These are phyloP conservation scores for Minunthozetes semirufus DNA, from an alignment of 2,888 invertebrate genomes.

Conservation along the genomic window DNA sequence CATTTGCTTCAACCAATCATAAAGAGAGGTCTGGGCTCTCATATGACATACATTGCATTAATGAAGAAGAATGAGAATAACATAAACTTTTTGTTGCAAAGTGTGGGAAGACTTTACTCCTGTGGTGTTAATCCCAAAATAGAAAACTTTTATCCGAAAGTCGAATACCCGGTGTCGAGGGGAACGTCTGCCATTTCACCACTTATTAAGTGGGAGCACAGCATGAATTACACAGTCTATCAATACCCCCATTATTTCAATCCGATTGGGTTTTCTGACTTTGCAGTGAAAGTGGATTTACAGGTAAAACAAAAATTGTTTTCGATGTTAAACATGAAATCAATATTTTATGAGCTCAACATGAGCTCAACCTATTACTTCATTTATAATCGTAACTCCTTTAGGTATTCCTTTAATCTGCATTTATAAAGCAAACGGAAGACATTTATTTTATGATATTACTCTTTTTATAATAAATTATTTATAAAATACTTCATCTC, in stretches of 20 bases:
- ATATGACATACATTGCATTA: conserved; percentile 8
- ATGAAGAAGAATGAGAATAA: conserved; percentile 33
- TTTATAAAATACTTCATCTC: no score
- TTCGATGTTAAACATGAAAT: no score
- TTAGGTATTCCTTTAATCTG: no score
- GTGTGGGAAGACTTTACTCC: conserved; percentile 32
- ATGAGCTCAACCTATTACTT: no score
- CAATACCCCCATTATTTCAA: conserved; percentile 30
- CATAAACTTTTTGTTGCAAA: conserved; percentile 21
- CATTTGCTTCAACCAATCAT: neutral
- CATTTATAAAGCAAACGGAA: no score
- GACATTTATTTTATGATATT: no score
- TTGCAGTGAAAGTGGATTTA: neutral
- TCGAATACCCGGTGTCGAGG: conserved; percentile 73
- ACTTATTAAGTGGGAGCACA: conserved; percentile 41
- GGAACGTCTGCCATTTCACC: conserved; percentile 57
- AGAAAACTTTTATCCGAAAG: conserved; percentile 41
- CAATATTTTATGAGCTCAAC: no score
- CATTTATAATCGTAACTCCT: no score
- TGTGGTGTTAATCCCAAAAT: conserved; percentile 20
- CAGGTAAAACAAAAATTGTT: neutral
- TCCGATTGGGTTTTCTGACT: conserved; percentile 18
- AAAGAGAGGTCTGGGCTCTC: neutral
- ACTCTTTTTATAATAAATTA: no score
- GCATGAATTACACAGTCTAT: conserved; percentile 8